A percentile compares a stretch with the other conserved stretches of the same genome.
phyloP scores from a whole-genome alignment of 2,797 vertebrate genomes.

The Odontamblyopus lacepedii region DNA sequence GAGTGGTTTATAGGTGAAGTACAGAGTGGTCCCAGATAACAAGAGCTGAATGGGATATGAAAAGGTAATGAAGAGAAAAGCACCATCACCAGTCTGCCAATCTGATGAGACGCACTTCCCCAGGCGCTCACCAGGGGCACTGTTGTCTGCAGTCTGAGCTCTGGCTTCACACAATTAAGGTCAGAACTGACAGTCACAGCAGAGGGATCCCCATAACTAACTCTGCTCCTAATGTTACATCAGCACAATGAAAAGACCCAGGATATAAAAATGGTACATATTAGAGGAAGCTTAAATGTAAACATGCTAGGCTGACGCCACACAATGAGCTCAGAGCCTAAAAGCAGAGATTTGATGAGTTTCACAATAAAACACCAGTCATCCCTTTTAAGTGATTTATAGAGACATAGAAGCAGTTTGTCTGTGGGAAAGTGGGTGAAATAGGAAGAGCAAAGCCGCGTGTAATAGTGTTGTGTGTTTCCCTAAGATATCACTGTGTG shows the following conservation, averaged over 20 bases:
- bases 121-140: conserved; percentile 61
- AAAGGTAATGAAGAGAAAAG: conserved; percentile 62
- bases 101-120: conserved; percentile 58
- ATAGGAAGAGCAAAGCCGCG: conserved; percentile 42
- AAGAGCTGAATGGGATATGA: conserved; percentile 58
- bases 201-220: conserved; percentile 58
- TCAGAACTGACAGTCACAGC: conserved; percentile 52
- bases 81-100: conserved; percentile 50
- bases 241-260: conserved; percentile 43
- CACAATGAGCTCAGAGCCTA: conserved; percentile 44
- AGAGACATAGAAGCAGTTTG: conserved; percentile 49
- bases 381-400: conserved; percentile 56
- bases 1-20: conserved; percentile 56
- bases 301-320: conserved; percentile 41
- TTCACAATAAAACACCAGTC: conserved; percentile 40
- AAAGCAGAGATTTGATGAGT: conserved; percentile 42
- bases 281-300: conserved; percentile 45
- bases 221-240: conserved; percentile 56
- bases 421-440: conserved; percentile 52
- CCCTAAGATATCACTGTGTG: conserved; percentile 49
- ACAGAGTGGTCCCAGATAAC: conserved; percentile 56
- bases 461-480: conserved; percentile 60
- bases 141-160: conserved; percentile 63
- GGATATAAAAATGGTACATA: conserved; percentile 35
- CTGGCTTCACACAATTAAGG: conserved; percentile 53